phyloP scores from a whole-genome alignment of 2,888 invertebrate species.

The Invenusta paracnida region DNA sequence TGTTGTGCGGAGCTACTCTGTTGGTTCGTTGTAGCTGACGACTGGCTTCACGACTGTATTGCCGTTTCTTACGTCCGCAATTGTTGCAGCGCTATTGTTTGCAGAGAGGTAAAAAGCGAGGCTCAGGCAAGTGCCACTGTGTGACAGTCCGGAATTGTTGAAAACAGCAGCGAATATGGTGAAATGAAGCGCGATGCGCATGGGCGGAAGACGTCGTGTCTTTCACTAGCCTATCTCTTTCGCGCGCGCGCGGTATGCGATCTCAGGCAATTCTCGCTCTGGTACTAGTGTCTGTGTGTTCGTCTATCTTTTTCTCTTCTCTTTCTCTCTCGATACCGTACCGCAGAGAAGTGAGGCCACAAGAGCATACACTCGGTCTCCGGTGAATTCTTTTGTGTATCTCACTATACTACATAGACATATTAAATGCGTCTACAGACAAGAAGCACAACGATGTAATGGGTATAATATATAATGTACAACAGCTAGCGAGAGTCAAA shows the following conservation, averaged over 20 bases:
- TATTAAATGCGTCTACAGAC: too few species aligned
- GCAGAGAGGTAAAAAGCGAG: not conserved
- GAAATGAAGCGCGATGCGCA: constrained; percentile 4
- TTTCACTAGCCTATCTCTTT: constrained; percentile 19
- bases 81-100: constrained; percentile 2
- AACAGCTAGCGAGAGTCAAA: not conserved
- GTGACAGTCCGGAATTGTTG: constrained; percentile 11
- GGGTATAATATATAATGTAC: not conserved
- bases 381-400: not conserved
- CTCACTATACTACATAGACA: too few species aligned
- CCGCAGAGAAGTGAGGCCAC: too few species aligned
- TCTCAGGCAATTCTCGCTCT: not conserved
- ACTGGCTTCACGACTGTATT: too few species aligned
- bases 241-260: constrained; percentile 15
- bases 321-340: not conserved
- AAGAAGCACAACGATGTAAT: too few species aligned
- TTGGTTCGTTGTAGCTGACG: not conserved
- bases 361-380: constrained; percentile 1
- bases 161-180: constrained; percentile 26
- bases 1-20: not conserved
- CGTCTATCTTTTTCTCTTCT: not conserved
- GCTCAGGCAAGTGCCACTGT: constrained; percentile 12
- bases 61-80: constrained; percentile 9
- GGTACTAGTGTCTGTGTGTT: not conserved
- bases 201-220: constrained; percentile 25